Percentiles rank a stretch among this genome's conserved stretches.
Conservation (phyloP, 2,888 invertebrate species). For the Hanleya hanleyi region DNA sequence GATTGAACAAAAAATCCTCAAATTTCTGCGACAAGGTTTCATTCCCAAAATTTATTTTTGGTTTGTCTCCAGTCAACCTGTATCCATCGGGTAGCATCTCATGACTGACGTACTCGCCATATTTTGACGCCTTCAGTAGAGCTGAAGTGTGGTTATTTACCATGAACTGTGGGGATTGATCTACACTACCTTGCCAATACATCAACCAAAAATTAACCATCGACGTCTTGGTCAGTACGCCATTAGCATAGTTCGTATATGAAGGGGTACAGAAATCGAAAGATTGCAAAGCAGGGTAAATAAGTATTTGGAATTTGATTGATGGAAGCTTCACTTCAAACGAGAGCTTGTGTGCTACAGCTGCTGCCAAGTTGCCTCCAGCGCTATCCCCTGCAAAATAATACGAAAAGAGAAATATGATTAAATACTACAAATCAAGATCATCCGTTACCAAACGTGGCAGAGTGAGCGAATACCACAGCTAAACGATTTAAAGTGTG, state of each 20-base stretch:
- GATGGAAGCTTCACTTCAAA: not conserved
- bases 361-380: constrained; percentile 41
- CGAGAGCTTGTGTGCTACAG: constrained; percentile 23
- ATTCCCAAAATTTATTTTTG: not conserved
- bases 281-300: constrained; percentile 65
- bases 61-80: not conserved
- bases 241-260: constrained; percentile 29
- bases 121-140: constrained; percentile 4
- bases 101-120: not conserved
- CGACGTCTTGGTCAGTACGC: not conserved
- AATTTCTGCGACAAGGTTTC: not conserved
- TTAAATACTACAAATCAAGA: too few species aligned
- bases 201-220: not conserved
- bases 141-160: constrained; percentile 12
- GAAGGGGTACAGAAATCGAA: constrained; percentile 55
- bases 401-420: too few species aligned
- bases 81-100: not conserved
- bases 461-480: too few species aligned
- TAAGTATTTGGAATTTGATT: constrained; percentile 53
- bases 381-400: constrained; percentile 40
- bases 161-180: not conserved
- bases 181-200: not conserved
- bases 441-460: too few species aligned
- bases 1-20: constrained; percentile 13
- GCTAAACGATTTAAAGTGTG: too few species aligned